A percentile compares a stretch with the other conserved stretches of the same genome.
phyloP scores from a whole-genome alignment of 2,113 vertebrate genomes.

The Hypocryptadius cinnamomeus region DNA sequence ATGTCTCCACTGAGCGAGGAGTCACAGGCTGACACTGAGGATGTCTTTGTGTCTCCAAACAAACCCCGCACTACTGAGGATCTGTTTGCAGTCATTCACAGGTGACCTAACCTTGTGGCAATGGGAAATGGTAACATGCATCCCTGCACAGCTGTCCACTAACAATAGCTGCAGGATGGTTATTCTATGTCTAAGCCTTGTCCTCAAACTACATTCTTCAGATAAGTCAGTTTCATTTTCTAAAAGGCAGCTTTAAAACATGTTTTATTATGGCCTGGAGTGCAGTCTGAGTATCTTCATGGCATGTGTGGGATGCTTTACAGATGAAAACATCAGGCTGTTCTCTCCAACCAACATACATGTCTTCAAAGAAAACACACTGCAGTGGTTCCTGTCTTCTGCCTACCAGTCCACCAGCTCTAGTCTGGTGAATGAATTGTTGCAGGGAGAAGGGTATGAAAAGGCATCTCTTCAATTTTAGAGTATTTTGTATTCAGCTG shows the following conservation, averaged over 20 bases:
- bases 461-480: neutral
- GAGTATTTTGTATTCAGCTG: neutral
- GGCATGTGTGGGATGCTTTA: neutral
- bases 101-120: constrained; percentile 67
- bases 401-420: neutral
- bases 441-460: neutral
- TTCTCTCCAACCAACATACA: neutral
- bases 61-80: constrained; percentile 96
- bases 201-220: neutral
- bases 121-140: neutral
- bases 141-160: neutral
- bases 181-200: neutral
- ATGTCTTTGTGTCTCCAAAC: constrained; percentile 88
- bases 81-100: constrained; percentile 98
- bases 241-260: neutral
- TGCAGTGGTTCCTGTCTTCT: neutral
- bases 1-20: constrained; percentile 90
- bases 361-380: neutral
- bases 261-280: neutral
- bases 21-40: constrained; percentile 83
- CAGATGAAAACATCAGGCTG: neutral
- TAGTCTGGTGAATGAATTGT: neutral
- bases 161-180: neutral
- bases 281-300: neutral
- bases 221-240: neutral